phyloP scores from a whole-genome alignment of 2,888 invertebrate genomes.

The Orchestes rusci region DNA sequence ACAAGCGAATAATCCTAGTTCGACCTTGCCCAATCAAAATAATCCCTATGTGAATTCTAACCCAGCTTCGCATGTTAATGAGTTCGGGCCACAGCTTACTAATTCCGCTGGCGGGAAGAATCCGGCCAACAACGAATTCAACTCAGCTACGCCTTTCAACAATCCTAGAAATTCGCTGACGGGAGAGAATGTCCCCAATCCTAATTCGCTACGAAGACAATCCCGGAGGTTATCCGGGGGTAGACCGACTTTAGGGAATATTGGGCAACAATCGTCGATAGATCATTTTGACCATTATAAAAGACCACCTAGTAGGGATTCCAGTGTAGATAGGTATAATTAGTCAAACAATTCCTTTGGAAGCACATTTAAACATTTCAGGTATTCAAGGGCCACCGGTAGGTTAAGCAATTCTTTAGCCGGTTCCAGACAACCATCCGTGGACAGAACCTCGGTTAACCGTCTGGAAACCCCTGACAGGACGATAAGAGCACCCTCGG shows the following conservation, averaged over 20 bases:
- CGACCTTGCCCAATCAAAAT: not conserved
- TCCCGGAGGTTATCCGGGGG: slow-evolving; percentile 47
- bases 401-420: slow-evolving; percentile 46
- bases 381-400: slow-evolving; percentile 65
- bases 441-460: slow-evolving; percentile 51
- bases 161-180: slow-evolving; percentile 25
- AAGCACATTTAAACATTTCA: slow-evolving; percentile 28
- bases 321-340: slow-evolving; percentile 61
- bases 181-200: slow-evolving; percentile 25
- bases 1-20: slow-evolving; percentile 24
- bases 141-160: slow-evolving; percentile 10
- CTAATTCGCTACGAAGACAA: slow-evolving; percentile 44
- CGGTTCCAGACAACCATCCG: slow-evolving; percentile 70
- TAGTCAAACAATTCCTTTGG: not conserved
- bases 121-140: slow-evolving; percentile 18
- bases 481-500: slow-evolving; percentile 50
- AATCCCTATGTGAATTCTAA: slow-evolving; percentile 4
- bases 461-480: slow-evolving; percentile 42
- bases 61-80: slow-evolving; percentile 25
- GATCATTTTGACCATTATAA: slow-evolving; percentile 94
- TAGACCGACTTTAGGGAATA: slow-evolving; percentile 43
- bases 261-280: slow-evolving; percentile 62
- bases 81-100: slow-evolving; percentile 28
- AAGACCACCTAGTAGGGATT: slow-evolving; percentile 80
- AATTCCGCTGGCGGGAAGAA: slow-evolving; percentile 21